Conservation (phyloP, 2,113 vertebrate species). For the Panurus biarmicus region DNA sequence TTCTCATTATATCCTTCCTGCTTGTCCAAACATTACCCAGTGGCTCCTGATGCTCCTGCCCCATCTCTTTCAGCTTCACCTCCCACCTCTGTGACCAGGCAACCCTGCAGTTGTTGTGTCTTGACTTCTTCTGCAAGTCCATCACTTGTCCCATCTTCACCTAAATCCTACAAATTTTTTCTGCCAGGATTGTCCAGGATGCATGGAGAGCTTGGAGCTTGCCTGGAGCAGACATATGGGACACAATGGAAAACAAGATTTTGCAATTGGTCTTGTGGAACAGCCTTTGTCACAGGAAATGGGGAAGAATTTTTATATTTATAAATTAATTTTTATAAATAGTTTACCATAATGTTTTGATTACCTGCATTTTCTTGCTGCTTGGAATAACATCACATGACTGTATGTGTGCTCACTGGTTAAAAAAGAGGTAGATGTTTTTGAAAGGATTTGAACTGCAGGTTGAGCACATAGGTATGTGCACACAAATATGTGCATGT, state of each 20-base stretch:
- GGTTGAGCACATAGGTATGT: background rate
- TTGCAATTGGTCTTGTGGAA: background rate
- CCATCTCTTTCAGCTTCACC: background rate
- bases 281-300: background rate
- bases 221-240: background rate
- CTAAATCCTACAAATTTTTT: background rate
- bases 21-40: background rate
- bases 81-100: background rate
- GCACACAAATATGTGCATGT: background rate
- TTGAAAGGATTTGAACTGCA: background rate
- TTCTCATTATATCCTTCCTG: background rate
- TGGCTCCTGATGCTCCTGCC: background rate
- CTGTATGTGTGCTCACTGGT: background rate
- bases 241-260: background rate
- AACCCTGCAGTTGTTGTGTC: rapidly evolving
- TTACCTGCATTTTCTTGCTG: background rate
- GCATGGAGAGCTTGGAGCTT: background rate
- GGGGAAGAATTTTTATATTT: background rate
- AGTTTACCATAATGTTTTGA: background rate
- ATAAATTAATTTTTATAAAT: background rate
- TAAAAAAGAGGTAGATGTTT: background rate
- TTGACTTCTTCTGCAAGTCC: background rate
- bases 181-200: background rate
- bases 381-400: background rate
- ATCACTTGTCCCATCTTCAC: background rate